Percentiles rank a stretch among this genome's conserved stretches.
phyloP scores from a whole-genome alignment of 2,113 vertebrate genomes.

The Smithornis capensis region DNA sequence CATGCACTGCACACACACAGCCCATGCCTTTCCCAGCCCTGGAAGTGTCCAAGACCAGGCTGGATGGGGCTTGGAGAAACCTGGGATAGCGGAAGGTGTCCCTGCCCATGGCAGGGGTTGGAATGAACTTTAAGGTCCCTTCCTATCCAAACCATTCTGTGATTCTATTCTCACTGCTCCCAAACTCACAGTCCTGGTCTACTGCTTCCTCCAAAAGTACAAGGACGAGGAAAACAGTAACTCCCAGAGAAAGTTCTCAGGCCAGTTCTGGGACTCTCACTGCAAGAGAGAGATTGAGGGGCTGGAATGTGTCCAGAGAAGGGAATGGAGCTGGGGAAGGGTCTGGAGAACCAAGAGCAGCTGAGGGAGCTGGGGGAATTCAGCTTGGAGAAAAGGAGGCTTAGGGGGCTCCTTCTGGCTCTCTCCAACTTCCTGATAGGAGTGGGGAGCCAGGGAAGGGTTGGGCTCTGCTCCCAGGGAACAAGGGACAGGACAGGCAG shows the following conservation, averaged over 20 bases:
- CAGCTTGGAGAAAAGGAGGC: background rate
- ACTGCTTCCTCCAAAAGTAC: background rate
- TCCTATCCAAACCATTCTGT: background rate
- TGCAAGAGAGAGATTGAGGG: background rate
- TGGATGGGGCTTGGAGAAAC: accelerated
- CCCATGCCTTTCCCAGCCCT: background rate
- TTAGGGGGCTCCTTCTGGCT: background rate
- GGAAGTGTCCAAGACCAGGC: background rate
- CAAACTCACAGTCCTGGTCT: background rate
- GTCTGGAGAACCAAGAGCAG: background rate
- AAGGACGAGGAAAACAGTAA: background rate
- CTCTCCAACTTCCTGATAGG: background rate
- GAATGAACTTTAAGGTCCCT: background rate
- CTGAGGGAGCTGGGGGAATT: background rate
- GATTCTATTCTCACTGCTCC: background rate
- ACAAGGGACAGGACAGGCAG: background rate
- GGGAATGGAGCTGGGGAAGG: background rate
- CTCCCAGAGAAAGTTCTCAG: background rate
- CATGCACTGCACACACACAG: accelerated
- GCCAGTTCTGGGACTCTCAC: background rate
- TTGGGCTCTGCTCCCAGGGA: background rate
- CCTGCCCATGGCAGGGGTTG: background rate
- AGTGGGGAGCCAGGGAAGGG: background rate
- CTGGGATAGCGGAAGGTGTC: background rate
- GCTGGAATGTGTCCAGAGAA: background rate